These are phyloP conservation scores for Cerastis leucographa DNA, from an alignment of 2,888 invertebrate species.

Conservation along the genomic window DNA sequence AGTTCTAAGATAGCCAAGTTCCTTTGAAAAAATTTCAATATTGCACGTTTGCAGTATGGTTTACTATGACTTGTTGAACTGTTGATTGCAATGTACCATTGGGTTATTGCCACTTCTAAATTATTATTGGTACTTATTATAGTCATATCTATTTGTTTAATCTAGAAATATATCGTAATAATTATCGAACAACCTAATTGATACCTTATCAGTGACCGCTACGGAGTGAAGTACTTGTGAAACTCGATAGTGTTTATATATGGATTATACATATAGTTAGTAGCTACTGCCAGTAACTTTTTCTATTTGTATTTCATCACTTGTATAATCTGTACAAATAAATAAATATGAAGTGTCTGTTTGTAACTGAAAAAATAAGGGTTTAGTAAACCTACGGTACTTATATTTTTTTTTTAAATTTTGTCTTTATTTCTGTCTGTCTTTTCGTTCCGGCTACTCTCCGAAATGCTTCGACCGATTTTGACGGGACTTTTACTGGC, in stretches of 20 bases:
- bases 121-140: not conserved
- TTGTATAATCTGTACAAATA: no score
- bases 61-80: not conserved
- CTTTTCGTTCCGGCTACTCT: no score
- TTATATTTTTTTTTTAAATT: no score
- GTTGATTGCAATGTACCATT: not conserved
- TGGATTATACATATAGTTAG: not conserved
- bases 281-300: not conserved
- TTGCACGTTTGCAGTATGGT: not conserved
- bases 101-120: constrained; percentile 3
- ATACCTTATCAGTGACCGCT: constrained; percentile 37
- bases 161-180: constrained; percentile 12
- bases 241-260: not conserved
- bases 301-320: not conserved
- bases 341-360: no score
- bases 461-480: no score
- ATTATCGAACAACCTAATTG: constrained; percentile 22
- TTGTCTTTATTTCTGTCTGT: no score
- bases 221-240: not conserved
- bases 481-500: no score
- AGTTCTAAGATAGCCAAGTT: not conserved
- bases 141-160: constrained; percentile 19
- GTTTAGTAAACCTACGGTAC: no score
- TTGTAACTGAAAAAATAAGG: no score
- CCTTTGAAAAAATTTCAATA: not conserved